Conservation (phyloP, 2,888 invertebrate genomes). For the Fissipunctia ypsillon region DNA sequence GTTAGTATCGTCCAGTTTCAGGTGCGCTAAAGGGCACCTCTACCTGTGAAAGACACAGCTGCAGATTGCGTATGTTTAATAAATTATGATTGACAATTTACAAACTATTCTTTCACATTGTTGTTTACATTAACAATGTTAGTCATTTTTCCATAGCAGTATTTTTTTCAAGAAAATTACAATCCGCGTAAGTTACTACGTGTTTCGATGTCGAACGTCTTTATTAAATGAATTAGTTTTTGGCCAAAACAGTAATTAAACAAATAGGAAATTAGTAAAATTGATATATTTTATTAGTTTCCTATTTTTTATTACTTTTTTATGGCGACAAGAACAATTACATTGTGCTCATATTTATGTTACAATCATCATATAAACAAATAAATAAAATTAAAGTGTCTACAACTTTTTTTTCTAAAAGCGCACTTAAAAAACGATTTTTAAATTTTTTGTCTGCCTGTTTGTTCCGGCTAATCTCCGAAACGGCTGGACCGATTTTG, state of each 20-base stretch:
- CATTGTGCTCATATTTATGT: not conserved
- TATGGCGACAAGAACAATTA: not conserved
- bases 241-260: too few relatives aligned
- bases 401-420: too few relatives aligned
- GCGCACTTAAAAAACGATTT: too few relatives aligned
- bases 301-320: not conserved
- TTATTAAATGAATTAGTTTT: too few relatives aligned
- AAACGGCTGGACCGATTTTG: too few relatives aligned
- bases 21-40: not conserved
- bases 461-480: too few relatives aligned
- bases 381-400: too few relatives aligned
- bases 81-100: conserved; percentile 13
- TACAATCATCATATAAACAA: too few relatives aligned
- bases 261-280: not conserved
- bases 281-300: not conserved
- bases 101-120: conserved; percentile 4
- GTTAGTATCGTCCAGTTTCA: not conserved
- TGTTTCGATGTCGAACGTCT: too few relatives aligned
- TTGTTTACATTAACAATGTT: conserved; percentile 1
- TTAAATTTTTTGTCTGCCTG: too few relatives aligned
- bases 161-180: not conserved
- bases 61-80: conserved; percentile 9
- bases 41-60: conserved; percentile 16
- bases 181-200: too few relatives aligned
- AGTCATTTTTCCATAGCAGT: not conserved